Evolutionary conservation across 1,140 invertebrate genomes (phyloP).

Genomic region (Zaprionus camerounensis): DNA sequence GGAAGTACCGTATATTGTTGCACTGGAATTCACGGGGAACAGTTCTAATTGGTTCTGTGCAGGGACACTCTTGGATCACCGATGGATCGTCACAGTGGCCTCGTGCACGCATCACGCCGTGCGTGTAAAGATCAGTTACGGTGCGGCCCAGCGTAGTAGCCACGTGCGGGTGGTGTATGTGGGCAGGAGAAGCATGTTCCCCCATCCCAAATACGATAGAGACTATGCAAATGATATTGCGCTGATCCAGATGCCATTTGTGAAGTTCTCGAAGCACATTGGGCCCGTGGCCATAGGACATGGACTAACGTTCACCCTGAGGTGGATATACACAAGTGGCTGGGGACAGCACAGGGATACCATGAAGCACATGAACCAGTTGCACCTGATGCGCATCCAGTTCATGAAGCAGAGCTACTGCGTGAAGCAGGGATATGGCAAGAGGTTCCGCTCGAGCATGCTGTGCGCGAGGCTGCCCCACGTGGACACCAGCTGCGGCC

Average conservation of each 20-base stretch:
- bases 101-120: conserved; percentile 25
- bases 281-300: conserved; percentile 6
- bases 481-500: conserved; percentile 22
- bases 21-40: conserved; percentile 16
- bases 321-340: conserved; percentile 12
- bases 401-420: conserved; percentile 9
- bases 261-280: conserved; percentile 1
- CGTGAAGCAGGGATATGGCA: conserved; percentile 9
- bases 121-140: conserved; percentile 18
- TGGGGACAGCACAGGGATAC: conserved; percentile 35
- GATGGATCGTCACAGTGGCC: conserved; percentile 42
- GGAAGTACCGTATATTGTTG: conserved; percentile 29
- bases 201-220: conserved; percentile 6
- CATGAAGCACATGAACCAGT: neutral
- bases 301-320: neutral
- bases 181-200: neutral
- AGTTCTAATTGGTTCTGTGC: conserved; percentile 28
- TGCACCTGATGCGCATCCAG: conserved; percentile 24
- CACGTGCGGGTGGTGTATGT: neutral
- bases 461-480: conserved; percentile 21
- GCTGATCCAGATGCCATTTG: conserved; percentile 18
- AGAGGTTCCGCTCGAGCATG: conserved; percentile 5
- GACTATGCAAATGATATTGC: conserved; percentile 27
- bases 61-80: conserved; percentile 13
- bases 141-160: conserved; percentile 1